Base-by-base conservation (phyloP, 2,888 invertebrate species). In the Embidobia sp. region DNA sequence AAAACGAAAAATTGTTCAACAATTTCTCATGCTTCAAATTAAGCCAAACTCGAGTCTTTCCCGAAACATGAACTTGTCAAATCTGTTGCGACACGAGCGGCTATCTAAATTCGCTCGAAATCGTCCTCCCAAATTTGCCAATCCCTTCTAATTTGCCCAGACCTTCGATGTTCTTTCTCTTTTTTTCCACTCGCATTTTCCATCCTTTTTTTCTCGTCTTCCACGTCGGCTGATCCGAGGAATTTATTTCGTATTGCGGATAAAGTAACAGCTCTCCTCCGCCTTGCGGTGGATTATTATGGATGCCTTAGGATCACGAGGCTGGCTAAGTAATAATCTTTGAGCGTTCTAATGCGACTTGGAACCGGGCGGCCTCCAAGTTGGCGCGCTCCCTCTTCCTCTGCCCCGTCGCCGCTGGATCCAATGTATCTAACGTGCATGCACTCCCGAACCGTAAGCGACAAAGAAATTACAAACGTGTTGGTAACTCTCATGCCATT, bases 241-340 rank as follows among this genome's bases (percentile, higher is more conserved):
- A 77, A 77, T 77, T 77, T 74, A 72, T 79, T 77, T 79, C 74
- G 79, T 66, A 74, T 67, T 70, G 74, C 75, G 74, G 74, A 75
- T 75, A 79, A 77, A 77, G 75, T 76, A 76, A 76, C 75, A 63
- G 69, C 75, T 77, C 79, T 48, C 73, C 67, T 72, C 72, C 76
- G 76, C 76, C 59, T 73, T 53, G 72, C 61, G 57, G 80, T 73
- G 80, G 82, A 83, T 86, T 86, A 86, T 87, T 86, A 87, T 81
- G 87, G 86, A 87, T 85, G 85, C 85, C 86, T 80, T 85, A 84
- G 87, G 84, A 87, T 87, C 86, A 82, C 85, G 86, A 85, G 83
- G 84, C 82, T 82, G 82, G 83, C 83, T 85, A 84, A 87, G 87
- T 88, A 87, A 88, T 88, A 87, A 88, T 87, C 87, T 86, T 87